These are phyloP conservation scores for Drosophila saltans DNA, from an alignment of 1,140 invertebrate genomes.

Conservation along the genomic window DNA sequence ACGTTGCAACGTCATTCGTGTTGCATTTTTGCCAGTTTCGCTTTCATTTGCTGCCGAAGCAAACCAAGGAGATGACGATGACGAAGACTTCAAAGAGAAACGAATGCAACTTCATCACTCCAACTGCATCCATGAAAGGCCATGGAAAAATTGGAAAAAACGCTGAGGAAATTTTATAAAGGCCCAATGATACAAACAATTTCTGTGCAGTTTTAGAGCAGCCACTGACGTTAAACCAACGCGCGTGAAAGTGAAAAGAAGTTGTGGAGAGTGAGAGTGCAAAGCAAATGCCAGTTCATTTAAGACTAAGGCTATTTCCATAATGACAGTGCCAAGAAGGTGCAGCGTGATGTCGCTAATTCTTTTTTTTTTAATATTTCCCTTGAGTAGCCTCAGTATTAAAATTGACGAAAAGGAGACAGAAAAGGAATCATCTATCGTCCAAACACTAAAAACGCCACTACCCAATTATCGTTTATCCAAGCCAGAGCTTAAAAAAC, in stretches of 20 bases:
- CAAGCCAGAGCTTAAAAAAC: slow-evolving; percentile 52
- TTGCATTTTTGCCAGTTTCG: slow-evolving; percentile 62
- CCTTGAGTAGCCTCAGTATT: slow-evolving; percentile 19
- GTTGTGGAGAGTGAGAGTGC: slow-evolving; percentile 67
- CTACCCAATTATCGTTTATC: slow-evolving; percentile 55
- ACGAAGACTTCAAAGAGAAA: slow-evolving; percentile 52
- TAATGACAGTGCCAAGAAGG: slow-evolving; percentile 42
- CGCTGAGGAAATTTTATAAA: slow-evolving; percentile 75
- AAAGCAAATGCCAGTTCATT: slow-evolving; percentile 54
- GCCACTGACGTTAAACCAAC: slow-evolving; percentile 36
- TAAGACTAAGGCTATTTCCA: slow-evolving; percentile 15
- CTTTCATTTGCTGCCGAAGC: slow-evolving; percentile 68
- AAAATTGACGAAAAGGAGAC: slow-evolving; percentile 39
- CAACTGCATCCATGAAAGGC: slow-evolving; percentile 10
- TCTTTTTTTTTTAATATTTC: slow-evolving; percentile 8
- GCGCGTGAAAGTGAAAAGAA: slow-evolving; percentile 72
- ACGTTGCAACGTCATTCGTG: slow-evolving; percentile 65
- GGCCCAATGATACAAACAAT: slow-evolving; percentile 59
- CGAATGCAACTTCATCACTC: slow-evolving; percentile 18
- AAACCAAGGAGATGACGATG: slow-evolving; percentile 44
- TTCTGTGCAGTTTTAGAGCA: slow-evolving; percentile 62
- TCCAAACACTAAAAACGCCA: background rate
- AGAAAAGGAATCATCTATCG: background rate
- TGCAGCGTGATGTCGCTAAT: slow-evolving; percentile 1
- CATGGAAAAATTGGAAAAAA: slow-evolving; percentile 77